Conservation (phyloP, 2,113 vertebrate species). For the Odocoileus hemionus region DNA sequence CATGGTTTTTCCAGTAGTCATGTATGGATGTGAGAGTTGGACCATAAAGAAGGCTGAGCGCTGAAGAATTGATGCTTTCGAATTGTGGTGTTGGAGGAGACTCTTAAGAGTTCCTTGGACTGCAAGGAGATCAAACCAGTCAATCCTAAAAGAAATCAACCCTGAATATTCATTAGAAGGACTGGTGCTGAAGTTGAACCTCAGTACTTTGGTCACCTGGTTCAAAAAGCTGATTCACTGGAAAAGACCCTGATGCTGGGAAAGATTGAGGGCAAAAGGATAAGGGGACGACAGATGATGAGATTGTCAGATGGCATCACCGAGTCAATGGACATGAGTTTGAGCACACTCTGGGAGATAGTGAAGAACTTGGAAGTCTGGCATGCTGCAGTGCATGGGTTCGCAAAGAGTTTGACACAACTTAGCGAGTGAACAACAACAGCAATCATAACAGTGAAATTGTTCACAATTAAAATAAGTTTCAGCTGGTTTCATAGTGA, state of each 20-base stretch:
- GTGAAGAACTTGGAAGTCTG: not conserved
- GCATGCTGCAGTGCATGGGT: not conserved
- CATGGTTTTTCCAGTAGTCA: not conserved
- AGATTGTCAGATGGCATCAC: not conserved
- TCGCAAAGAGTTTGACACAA: not conserved
- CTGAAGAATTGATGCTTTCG: not conserved
- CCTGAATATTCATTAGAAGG: not conserved
- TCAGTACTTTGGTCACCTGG: not conserved
- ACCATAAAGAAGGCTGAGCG: not conserved
- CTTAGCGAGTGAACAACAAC: not conserved
- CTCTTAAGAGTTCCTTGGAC: not conserved
- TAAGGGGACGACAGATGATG: not conserved
- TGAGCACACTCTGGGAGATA: not conserved
- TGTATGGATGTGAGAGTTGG: not conserved
- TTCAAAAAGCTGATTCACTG: not conserved
- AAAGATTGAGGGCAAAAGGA: not conserved
- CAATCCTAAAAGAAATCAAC: not conserved
- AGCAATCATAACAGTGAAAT: not conserved
- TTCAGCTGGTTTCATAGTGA: slow-evolving; percentile 11
- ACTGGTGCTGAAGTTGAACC: not conserved
- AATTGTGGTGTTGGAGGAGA: not conserved
- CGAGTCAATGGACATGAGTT: not conserved
- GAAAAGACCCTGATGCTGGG: not conserved
- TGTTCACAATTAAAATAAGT: slow-evolving; percentile 15
- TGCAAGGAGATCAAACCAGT: not conserved